phyloP scores from a whole-genome alignment of 1,140 invertebrate genomes.

The Hydropsyche tenuis region DNA sequence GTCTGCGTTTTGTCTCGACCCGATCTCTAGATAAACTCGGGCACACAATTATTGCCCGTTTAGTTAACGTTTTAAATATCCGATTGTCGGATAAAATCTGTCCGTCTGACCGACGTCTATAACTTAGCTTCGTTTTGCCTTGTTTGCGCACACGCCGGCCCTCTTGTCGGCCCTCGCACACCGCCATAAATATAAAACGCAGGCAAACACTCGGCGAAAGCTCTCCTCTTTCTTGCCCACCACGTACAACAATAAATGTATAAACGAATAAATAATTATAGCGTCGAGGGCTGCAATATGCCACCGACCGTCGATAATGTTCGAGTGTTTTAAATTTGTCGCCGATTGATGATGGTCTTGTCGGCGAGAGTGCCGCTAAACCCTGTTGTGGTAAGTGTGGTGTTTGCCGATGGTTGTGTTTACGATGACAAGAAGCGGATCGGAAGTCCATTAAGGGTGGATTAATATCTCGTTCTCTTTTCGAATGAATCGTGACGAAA shows the following conservation, averaged over 20 bases:
- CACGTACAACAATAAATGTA: too few relatives aligned
- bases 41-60: constrained; percentile 48
- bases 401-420: not conserved
- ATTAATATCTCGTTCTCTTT: not conserved
- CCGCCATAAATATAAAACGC: too few relatives aligned
- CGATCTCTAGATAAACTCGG: not conserved
- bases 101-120: constrained; percentile 25
- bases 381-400: too few relatives aligned
- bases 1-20: not conserved
- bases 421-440: not conserved
- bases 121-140: constrained; percentile 27
- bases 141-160: not conserved
- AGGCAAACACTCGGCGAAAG: too few relatives aligned
- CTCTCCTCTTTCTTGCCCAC: too few relatives aligned
- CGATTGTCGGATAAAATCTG: constrained; percentile 47
- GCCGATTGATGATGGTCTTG: too few relatives aligned
- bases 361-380: too few relatives aligned
- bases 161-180: too few relatives aligned
- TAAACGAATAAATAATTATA: too few relatives aligned
- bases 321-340: too few relatives aligned
- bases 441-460: constrained; percentile 15
- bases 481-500: constrained; percentile 13
- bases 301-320: not conserved
- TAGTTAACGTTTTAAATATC: constrained; percentile 47
- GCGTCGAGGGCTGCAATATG: not conserved